Conservation (phyloP, 2,113 vertebrate species). For the Spizaetus ornatus region DNA sequence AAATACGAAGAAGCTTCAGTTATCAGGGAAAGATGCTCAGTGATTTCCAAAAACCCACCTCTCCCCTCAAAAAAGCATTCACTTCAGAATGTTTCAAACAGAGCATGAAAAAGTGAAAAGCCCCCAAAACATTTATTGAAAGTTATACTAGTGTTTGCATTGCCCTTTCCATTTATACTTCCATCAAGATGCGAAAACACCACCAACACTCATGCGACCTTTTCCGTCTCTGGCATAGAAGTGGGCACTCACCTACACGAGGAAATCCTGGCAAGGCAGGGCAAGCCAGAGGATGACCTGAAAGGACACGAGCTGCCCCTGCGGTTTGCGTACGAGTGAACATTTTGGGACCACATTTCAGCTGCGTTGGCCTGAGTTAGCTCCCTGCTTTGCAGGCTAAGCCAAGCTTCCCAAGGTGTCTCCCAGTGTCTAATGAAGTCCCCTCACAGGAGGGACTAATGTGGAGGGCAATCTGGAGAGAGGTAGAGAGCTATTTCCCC, state of each 20-base stretch:
- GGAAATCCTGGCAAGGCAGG: not conserved
- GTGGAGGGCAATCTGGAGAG: not conserved
- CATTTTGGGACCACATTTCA: not conserved
- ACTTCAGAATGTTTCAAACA: not conserved
- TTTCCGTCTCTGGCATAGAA: not conserved
- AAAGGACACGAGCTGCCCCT: not conserved
- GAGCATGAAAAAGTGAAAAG: not conserved
- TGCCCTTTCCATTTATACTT: not conserved
- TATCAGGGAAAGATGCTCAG: not conserved
- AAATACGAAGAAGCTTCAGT: not conserved
- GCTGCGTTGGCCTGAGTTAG: not conserved
- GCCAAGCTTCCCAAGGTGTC: not conserved
- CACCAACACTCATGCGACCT: not conserved
- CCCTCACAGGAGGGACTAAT: not conserved
- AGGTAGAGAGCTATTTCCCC: not conserved
- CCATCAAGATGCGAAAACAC: not conserved
- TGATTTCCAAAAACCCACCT: not conserved
- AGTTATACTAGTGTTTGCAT: not conserved
- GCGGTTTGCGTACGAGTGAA: fast-evolving
- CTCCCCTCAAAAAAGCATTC: not conserved
- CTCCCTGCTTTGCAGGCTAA: not conserved
- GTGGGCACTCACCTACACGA: not conserved
- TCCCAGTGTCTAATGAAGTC: not conserved
- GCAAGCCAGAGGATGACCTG: not conserved
- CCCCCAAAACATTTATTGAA: not conserved